phyloP scores from a whole-genome alignment of 2,797 vertebrate genomes.

The Spinibarbus caldwelli region DNA sequence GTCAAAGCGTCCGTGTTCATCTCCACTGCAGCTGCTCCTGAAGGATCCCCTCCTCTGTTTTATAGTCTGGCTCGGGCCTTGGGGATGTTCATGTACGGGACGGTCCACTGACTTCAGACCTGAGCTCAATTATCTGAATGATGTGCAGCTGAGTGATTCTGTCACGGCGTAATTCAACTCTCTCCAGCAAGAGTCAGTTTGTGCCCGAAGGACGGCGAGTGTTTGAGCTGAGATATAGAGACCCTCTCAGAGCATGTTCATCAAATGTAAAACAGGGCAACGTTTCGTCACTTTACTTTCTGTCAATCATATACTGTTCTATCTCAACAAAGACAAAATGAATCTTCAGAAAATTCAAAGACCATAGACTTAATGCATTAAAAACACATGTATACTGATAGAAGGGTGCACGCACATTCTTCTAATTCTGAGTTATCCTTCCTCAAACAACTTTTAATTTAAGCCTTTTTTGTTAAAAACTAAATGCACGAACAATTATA shows the following conservation, averaged over 20 bases:
- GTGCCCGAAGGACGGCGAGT: too few relatives aligned
- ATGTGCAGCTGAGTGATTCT: conserved; percentile 75
- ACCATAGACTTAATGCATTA: too few relatives aligned
- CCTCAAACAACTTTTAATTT: too few relatives aligned
- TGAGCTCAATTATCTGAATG: conserved; percentile 71
- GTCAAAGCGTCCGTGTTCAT: conserved; percentile 68
- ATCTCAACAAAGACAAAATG: too few relatives aligned
- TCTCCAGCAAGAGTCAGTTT: background rate
- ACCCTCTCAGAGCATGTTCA: background rate
- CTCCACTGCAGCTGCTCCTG: conserved; percentile 21
- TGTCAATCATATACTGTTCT: too few relatives aligned
- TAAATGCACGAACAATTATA: background rate
- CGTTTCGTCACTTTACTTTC: too few relatives aligned
- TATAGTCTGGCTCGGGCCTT: background rate
- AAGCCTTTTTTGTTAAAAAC: too few relatives aligned
- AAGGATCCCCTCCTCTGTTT: background rate
- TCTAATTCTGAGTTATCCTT: background rate
- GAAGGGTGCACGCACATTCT: too few relatives aligned
- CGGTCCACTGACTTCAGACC: conserved; percentile 66
- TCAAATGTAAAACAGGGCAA: background rate
- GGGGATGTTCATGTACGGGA: conserved; percentile 56
- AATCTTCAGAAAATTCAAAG: too few relatives aligned
- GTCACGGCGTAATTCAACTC: background rate
- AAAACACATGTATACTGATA: too few relatives aligned
- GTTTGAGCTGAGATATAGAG: background rate